These are phyloP conservation scores for Hylaeus volcanicus DNA, from an alignment of 1,140 invertebrate species.

Conservation along the genomic window DNA sequence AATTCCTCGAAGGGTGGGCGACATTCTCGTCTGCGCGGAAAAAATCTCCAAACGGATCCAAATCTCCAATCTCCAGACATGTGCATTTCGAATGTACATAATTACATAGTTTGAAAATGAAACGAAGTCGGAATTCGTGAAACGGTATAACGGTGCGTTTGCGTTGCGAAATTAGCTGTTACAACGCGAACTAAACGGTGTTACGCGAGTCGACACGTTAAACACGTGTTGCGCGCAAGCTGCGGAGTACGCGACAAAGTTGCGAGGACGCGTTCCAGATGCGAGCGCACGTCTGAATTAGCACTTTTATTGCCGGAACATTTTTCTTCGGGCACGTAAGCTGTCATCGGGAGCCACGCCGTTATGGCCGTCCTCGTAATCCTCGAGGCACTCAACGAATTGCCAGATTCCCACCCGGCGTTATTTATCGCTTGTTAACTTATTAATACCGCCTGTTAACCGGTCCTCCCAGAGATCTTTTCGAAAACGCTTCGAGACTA, in stretches of 20 bases:
- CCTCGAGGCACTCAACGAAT: conserved; percentile 9
- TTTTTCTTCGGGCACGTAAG: conserved; percentile 40
- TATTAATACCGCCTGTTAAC: too few relatives aligned
- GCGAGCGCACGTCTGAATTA: conserved; percentile 49
- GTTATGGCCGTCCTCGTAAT: neutral
- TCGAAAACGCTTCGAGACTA: too few relatives aligned
- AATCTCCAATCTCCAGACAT: too few relatives aligned
- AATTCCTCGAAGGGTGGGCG: too few relatives aligned
- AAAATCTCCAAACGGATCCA: too few relatives aligned
- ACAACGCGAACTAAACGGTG: conserved; percentile 19
- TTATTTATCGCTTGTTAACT: neutral
- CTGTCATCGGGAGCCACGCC: neutral
- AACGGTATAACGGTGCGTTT: too few relatives aligned
- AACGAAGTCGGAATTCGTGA: too few relatives aligned
- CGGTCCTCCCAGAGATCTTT: too few relatives aligned
- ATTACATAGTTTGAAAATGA: too few relatives aligned
- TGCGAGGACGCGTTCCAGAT: conserved; percentile 51
- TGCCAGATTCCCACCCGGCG: conserved; percentile 8
- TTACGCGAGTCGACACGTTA: conserved; percentile 14
- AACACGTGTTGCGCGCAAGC: conserved; percentile 25
- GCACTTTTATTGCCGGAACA: conserved; percentile 50
- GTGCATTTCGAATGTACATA: too few relatives aligned
- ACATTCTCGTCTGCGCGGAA: too few relatives aligned
- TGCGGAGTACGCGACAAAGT: conserved; percentile 16
- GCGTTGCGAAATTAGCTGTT: conserved; percentile 31